Conservation (phyloP, 1,140 invertebrate species). For the Drosophila simulans region DNA sequence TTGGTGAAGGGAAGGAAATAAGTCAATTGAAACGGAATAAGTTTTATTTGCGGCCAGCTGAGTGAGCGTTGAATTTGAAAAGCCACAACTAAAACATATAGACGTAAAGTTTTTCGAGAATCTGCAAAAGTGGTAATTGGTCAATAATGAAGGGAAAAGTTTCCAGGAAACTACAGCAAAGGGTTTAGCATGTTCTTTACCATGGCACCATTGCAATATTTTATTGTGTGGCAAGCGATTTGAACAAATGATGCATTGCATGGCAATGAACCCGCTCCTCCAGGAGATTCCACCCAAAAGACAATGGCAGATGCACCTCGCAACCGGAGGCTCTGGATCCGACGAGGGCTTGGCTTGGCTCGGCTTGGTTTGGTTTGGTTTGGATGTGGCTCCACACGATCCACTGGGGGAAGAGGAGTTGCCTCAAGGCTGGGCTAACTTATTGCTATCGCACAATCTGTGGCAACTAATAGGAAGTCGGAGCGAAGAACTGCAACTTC, state of each 20-base stretch:
- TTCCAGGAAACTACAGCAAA: conserved; percentile 17
- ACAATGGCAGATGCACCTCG: conserved; percentile 50
- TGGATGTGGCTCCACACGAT: conserved; percentile 17
- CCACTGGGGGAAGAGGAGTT: conserved; percentile 12
- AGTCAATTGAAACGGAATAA: conserved; percentile 55
- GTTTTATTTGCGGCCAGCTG: conserved; percentile 51
- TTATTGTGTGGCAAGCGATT: conserved; percentile 40
- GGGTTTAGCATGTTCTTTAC: conserved; percentile 43
- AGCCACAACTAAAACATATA: conserved; percentile 61
- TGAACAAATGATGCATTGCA: conserved; percentile 69
- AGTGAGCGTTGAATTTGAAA: conserved; percentile 56
- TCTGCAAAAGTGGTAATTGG: conserved; percentile 56
- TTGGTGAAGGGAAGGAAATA: conserved; percentile 5
- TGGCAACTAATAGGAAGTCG: conserved; percentile 80
- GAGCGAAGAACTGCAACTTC: conserved; percentile 52
- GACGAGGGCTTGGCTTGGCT: conserved; percentile 33
- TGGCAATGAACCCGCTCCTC: conserved; percentile 48
- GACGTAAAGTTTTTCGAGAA: conserved; percentile 27
- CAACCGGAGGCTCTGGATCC: conserved; percentile 30
- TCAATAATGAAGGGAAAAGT: conserved; percentile 53
- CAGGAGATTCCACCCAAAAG: conserved; percentile 27
- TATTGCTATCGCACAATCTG: conserved; percentile 82
- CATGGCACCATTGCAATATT: conserved; percentile 59
- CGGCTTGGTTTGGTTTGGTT: conserved; percentile 3
- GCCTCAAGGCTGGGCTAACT: conserved; percentile 58